These are phyloP conservation scores for Hippocampus mohnikei DNA, from an alignment of 2,113 vertebrate species.

Conservation along the genomic window DNA sequence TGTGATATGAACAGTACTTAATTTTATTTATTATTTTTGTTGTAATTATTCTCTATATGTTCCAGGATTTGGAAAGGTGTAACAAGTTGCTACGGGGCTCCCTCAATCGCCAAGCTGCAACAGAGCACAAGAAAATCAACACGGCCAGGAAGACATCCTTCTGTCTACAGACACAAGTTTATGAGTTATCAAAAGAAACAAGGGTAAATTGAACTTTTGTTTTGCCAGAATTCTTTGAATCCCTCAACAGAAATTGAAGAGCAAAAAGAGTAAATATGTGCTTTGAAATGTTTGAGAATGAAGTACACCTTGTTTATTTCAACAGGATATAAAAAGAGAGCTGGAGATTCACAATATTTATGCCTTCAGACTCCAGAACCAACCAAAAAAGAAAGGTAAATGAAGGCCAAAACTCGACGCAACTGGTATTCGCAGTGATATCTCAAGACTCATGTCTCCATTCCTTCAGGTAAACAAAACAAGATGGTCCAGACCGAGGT, in stretches of 20 bases:
- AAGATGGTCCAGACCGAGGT: slow-evolving; percentile 52
- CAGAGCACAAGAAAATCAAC: slow-evolving; percentile 67
- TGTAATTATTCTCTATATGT: not conserved
- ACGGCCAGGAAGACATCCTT: slow-evolving; percentile 57
- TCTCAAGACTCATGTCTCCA: not conserved
- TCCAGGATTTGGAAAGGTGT: slow-evolving; percentile 76
- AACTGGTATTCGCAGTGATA: not conserved
- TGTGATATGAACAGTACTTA: not conserved
- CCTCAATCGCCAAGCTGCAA: slow-evolving; percentile 68
- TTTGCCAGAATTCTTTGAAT: not conserved
- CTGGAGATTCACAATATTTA: slow-evolving; percentile 76
- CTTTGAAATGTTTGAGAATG: not conserved
- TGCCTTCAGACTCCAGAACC: slow-evolving; percentile 61
- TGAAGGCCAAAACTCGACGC: not conserved
- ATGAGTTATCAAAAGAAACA: slow-evolving; percentile 62
- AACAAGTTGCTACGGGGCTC: slow-evolving; percentile 46
- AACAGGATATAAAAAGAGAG: slow-evolving; percentile 38
- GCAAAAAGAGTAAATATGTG: not conserved
- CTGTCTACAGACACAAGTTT: slow-evolving; percentile 67
- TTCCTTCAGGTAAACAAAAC: slow-evolving; percentile 32
- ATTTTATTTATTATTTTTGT: not conserved
- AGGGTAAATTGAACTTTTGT: slow-evolving; percentile 54
- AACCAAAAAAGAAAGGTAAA: slow-evolving; percentile 27
- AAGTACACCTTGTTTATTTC: not conserved
- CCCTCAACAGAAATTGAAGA: no score